These are phyloP conservation scores for Rhagium mordax DNA, from an alignment of 2,888 invertebrate genomes.

Conservation along the genomic window DNA sequence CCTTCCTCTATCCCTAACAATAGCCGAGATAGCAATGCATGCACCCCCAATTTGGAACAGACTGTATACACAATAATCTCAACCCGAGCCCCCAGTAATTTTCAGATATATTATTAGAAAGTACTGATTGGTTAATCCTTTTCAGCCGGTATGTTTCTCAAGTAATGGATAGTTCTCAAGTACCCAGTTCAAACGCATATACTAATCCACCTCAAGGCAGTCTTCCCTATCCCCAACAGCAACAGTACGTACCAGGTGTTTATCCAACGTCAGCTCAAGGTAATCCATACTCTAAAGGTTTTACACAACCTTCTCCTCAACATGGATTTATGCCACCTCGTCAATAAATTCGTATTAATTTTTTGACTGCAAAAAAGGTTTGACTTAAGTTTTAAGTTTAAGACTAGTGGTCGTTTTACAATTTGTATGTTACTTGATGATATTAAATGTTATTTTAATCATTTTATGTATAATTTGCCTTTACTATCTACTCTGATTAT, in stretches of 20 bases:
- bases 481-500: constrained; percentile 43
- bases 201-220: constrained; percentile 61
- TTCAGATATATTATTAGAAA: neutral
- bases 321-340: constrained; percentile 65
- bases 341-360: constrained; percentile 50
- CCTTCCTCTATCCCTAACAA: no score
- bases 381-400: constrained; percentile 36
- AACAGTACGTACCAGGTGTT: constrained; percentile 58
- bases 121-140: neutral
- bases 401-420: constrained; percentile 42
- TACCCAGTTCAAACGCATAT: constrained; percentile 62
- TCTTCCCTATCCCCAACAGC: constrained; percentile 60
- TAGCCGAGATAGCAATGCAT: no score
- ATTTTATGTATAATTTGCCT: constrained; percentile 46
- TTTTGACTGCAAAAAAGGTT: constrained; percentile 14
- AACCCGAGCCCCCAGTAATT: no score
- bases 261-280: constrained; percentile 59
- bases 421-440: constrained; percentile 46
- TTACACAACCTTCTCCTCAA: constrained; percentile 63
- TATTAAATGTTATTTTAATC: constrained; percentile 49
- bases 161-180: constrained; percentile 63
- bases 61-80: no score
- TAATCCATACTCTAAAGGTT: constrained; percentile 67
- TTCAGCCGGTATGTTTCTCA: constrained; percentile 58
- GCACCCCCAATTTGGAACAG: no score